A percentile compares a stretch with the other conserved stretches of the same genome.
Conservation (phyloP, 2,113 vertebrate genomes). For the Brachypodius melanocephalos region DNA sequence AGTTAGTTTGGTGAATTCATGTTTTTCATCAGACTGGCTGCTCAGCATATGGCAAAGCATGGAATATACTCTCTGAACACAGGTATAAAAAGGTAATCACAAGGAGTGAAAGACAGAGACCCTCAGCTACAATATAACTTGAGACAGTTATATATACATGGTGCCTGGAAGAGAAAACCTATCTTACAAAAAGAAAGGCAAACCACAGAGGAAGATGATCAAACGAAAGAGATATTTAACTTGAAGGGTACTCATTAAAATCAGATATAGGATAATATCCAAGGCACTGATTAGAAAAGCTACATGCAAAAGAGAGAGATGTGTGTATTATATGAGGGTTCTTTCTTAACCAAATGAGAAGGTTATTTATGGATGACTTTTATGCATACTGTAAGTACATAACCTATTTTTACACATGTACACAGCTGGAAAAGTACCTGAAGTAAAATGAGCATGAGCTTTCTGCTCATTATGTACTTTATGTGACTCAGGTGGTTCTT, state of each 20-base stretch:
- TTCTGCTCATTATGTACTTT: neutral
- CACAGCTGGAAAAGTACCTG: neutral
- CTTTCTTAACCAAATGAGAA: neutral
- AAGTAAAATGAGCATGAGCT: neutral
- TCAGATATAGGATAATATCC: neutral
- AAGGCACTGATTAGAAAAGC: neutral
- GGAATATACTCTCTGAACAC: neutral
- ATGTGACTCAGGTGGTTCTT: neutral
- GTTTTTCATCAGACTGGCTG: neutral
- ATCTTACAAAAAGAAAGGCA: neutral
- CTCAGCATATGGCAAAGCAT: neutral
- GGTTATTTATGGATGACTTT: conserved; percentile 37
- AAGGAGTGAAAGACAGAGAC: neutral
- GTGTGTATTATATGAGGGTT: neutral
- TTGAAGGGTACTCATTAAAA: neutral
- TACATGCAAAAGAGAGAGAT: neutral
- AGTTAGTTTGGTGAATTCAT: neutral
- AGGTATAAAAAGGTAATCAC: neutral
- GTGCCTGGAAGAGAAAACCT: neutral
- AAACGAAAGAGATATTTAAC: neutral
- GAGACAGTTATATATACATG: neutral
- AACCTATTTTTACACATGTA: conserved; percentile 41
- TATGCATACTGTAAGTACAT: conserved; percentile 31
- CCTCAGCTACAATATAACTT: neutral
- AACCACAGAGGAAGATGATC: neutral